Conservation (phyloP, 2,797 vertebrate species). For the Mus caroli region DNA sequence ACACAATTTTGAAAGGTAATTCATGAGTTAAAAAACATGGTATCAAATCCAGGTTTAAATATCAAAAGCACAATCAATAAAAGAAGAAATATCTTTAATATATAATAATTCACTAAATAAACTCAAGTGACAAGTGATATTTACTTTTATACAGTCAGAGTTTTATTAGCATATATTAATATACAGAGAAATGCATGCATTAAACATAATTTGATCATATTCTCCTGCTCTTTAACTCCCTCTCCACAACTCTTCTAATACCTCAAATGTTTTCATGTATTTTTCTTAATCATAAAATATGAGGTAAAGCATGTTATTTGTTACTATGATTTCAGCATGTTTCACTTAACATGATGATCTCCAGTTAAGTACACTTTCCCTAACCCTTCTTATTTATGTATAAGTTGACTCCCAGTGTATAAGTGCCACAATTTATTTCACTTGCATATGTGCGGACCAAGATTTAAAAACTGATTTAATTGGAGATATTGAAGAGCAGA, state of each 20-base stretch:
- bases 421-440: background rate
- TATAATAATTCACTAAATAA: slow-evolving; percentile 1
- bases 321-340: too few species aligned
- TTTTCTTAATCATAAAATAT: background rate
- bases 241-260: too few species aligned
- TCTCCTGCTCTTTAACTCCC: background rate
- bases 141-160: background rate
- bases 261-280: background rate
- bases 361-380: background rate
- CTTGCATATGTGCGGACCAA: background rate
- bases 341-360: background rate
- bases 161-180: background rate
- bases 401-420: background rate
- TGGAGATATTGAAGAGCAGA: background rate
- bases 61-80: background rate
- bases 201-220: background rate
- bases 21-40: background rate
- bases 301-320: background rate
- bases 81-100: background rate
- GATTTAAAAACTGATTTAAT: too few species aligned
- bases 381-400: too few species aligned
- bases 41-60: background rate
- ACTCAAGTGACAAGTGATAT: background rate
- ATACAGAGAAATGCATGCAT: background rate
- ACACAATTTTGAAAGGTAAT: background rate